Evolutionary conservation across 2,888 invertebrate genomes (phyloP).

Genomic region (Metellina segmentata): DNA sequence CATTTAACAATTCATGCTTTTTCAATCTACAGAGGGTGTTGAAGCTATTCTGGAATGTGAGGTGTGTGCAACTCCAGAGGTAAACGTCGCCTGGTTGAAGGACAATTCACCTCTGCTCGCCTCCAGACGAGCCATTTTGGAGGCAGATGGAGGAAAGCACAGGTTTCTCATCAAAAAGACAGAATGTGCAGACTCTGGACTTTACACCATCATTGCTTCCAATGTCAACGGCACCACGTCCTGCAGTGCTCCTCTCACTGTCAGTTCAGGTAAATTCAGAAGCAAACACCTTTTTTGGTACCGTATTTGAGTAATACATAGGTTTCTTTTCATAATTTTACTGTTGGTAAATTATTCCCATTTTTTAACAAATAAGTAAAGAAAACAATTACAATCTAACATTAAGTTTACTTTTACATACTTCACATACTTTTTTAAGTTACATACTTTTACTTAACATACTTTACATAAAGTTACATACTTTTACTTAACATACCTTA

Average conservation of each 20-base stretch:
- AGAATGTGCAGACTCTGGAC: conserved; percentile 89
- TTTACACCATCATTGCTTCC: conserved; percentile 93
- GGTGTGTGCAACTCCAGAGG: conserved; percentile 85
- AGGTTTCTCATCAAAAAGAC: conserved; percentile 87
- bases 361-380: no score
- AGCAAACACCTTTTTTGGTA: background rate
- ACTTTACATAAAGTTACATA: no score
- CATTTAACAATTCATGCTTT: no score
- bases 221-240: conserved; percentile 88
- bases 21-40: conserved; percentile 87
- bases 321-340: background rate
- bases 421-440: no score
- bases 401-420: no score
- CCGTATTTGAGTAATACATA: background rate
- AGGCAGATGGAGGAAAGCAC: conserved; percentile 83
- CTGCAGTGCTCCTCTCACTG: conserved; percentile 92
- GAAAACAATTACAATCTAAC: no score
- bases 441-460: no score
- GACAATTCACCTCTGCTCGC: conserved; percentile 90
- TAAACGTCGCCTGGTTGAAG: conserved; percentile 90
- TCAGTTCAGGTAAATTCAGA: conserved; percentile 80
- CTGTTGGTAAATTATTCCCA: no score
- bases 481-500: no score
- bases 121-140: conserved; percentile 87
- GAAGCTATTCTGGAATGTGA: conserved; percentile 90